Percentiles rank a stretch among this genome's conserved stretches.
phyloP scores from a whole-genome alignment of 2,888 invertebrate species.

The Punctoribates punctum region DNA sequence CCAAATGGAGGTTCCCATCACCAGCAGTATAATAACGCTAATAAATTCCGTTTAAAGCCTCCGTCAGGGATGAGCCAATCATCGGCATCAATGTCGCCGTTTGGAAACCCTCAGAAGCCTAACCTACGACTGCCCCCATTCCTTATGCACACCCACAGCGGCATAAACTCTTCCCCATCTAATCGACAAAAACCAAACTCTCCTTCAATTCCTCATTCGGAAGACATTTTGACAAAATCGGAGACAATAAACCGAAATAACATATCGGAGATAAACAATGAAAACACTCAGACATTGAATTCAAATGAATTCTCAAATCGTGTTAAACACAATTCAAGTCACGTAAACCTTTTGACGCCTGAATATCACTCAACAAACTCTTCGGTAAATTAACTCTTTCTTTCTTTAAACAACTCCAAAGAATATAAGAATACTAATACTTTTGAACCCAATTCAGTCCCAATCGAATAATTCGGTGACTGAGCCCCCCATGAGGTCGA shows the following conservation, averaged over 20 bases:
- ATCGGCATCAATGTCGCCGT: background rate
- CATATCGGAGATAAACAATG: background rate
- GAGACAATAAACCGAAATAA: background rate
- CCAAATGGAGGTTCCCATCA: background rate
- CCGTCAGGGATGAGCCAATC: background rate
- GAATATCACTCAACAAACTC: background rate
- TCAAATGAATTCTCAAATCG: background rate
- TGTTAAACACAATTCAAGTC: background rate
- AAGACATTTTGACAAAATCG: background rate
- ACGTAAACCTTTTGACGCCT: background rate
- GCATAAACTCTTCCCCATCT: background rate
- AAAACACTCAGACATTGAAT: background rate
- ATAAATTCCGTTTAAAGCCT: conserved; percentile 18
- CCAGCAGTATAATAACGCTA: background rate
- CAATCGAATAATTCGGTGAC: background rate
- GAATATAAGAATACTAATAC: background rate
- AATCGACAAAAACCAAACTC: background rate
- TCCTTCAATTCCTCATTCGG: background rate
- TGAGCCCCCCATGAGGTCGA: background rate
- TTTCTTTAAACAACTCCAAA: no score
- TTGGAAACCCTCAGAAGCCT: background rate
- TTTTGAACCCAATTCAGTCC: background rate
- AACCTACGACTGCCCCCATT: conserved; percentile 3
- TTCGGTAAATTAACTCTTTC: background rate
- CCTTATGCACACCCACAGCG: background rate